Conservation (phyloP, 2,113 vertebrate genomes). For the Albula goreensis region DNA sequence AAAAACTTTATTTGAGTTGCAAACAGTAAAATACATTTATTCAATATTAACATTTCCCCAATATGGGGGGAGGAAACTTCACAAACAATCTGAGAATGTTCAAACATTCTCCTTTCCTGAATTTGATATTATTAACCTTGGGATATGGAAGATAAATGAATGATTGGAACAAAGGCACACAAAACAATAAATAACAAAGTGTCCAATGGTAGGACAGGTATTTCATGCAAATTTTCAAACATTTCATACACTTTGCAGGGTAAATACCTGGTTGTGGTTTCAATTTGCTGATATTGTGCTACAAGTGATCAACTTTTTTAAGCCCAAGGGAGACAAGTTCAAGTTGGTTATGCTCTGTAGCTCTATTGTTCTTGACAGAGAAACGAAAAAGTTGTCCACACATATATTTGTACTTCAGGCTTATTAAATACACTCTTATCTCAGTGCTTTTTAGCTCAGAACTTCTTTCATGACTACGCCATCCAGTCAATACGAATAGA, state of each 20-base stretch:
- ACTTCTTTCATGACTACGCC: too few species aligned
- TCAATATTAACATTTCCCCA: slow-evolving; percentile 22
- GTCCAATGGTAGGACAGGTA: neutral
- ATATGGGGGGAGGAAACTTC: slow-evolving; percentile 32
- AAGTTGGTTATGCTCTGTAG: too few species aligned
- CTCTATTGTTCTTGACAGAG: neutral
- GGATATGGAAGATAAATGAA: neutral
- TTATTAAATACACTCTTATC: neutral
- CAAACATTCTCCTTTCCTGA: slow-evolving; percentile 22
- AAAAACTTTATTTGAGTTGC: slow-evolving; percentile 26
- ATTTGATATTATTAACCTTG: slow-evolving; percentile 21
- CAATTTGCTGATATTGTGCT: neutral
- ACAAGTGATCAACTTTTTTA: too few species aligned
- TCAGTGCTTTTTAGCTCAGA: too few species aligned
- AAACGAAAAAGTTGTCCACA: neutral
- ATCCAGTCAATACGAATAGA: too few species aligned
- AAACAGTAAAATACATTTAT: slow-evolving; percentile 30
- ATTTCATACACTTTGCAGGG: neutral
- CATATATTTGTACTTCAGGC: too few species aligned
- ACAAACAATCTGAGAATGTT: slow-evolving; percentile 20
- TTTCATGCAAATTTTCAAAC: slow-evolving; percentile 4
- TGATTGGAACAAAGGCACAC: neutral
- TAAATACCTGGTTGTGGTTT: neutral
- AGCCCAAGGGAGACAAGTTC: too few species aligned
- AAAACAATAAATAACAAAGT: neutral